Conservation (phyloP, 1,140 invertebrate genomes). For the Pogonomyrmex californicus region DNA sequence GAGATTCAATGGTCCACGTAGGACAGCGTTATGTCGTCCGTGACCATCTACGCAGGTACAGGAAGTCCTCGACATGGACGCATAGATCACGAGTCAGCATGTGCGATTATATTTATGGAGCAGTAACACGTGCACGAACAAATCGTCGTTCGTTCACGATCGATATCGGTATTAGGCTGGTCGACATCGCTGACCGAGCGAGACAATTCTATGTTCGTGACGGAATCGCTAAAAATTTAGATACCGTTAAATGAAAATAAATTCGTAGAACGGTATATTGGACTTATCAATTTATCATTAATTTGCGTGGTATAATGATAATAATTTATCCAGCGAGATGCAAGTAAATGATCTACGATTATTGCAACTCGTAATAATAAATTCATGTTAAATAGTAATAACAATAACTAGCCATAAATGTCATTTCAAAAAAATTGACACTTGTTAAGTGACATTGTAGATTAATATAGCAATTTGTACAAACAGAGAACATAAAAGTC, state of each 20-base stretch:
- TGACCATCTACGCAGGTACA: neutral
- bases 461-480: neutral
- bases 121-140: neutral
- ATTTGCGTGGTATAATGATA: neutral
- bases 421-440: slow-evolving; percentile 10
- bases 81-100: slow-evolving; percentile 15
- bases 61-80: neutral
- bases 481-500: neutral
- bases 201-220: neutral
- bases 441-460: neutral
- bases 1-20: slow-evolving; percentile 58
- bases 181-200: neutral
- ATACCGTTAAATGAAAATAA: neutral
- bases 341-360: slow-evolving; percentile 22
- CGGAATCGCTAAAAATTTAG: neutral
- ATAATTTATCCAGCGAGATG: slow-evolving; percentile 21
- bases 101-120: slow-evolving; percentile 42
- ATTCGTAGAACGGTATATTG: neutral
- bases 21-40: slow-evolving; percentile 3
- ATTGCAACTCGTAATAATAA: slow-evolving; percentile 37
- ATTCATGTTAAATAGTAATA: slow-evolving; percentile 34
- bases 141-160: neutral
- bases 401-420: neutral
- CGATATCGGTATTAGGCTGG: neutral
- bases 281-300: slow-evolving; percentile 2